Percentiles rank a stretch among this genome's conserved stretches.
phyloP scores from a whole-genome alignment of 2,888 invertebrate species.

The Xylota sylvarum region DNA sequence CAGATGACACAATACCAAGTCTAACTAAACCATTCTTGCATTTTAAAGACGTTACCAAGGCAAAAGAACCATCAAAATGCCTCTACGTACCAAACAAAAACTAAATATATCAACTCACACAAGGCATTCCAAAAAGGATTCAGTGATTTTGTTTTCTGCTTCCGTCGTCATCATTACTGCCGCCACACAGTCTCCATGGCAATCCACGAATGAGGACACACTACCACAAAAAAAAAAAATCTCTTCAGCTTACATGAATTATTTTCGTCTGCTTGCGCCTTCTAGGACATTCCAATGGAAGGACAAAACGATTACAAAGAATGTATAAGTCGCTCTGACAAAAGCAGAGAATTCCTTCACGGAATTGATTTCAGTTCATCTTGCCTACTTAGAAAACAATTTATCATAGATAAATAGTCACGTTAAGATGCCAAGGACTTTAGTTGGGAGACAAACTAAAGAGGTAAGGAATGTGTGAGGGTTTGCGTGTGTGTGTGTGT shows the following conservation, averaged over 20 bases:
- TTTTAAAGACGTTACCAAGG: slow-evolving; percentile 27
- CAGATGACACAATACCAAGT: slow-evolving; percentile 45
- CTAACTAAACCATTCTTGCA: slow-evolving; percentile 29
- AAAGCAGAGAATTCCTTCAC: slow-evolving; percentile 71
- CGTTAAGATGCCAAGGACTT: slow-evolving; percentile 73
- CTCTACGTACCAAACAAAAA: neutral
- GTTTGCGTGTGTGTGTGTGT: neutral
- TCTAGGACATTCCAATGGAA: slow-evolving; percentile 59
- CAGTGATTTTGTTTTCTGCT: slow-evolving; percentile 44
- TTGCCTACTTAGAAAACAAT: slow-evolving; percentile 76
- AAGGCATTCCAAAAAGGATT: slow-evolving; percentile 43
- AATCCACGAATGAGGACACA: slow-evolving; percentile 36
- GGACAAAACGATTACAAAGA: slow-evolving; percentile 70
- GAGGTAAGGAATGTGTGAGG: neutral
- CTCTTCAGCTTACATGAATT: slow-evolving; percentile 67
- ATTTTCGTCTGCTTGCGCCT: slow-evolving; percentile 52
- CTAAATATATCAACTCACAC: neutral
- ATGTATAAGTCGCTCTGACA: slow-evolving; percentile 65
- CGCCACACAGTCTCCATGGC: slow-evolving; percentile 3
- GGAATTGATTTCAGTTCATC: slow-evolving; percentile 77
- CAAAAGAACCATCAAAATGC: slow-evolving; percentile 5
- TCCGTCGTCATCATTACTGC: slow-evolving; percentile 13
- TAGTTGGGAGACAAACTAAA: slow-evolving; percentile 19
- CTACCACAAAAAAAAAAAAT: slow-evolving; percentile 17
- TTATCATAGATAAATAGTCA: slow-evolving; percentile 77